A percentile compares a stretch with the other conserved stretches of the same genome.
Evolutionary conservation across 2,797 vertebrate species (phyloP).

Genomic region (Brachymystax lenok): DNA sequence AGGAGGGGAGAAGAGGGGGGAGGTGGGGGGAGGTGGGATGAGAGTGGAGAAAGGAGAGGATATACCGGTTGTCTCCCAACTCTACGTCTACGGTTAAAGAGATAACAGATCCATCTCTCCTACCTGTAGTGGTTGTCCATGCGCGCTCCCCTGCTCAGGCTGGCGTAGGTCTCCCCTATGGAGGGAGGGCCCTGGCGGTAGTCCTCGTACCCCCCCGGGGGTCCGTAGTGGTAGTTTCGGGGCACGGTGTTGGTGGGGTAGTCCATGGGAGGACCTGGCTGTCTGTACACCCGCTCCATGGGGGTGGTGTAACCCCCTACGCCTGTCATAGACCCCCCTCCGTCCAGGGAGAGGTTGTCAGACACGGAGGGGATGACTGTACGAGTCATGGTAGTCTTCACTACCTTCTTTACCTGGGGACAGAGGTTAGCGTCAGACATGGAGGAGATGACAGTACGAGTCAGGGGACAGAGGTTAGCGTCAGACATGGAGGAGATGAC

Average conservation of each 20-base stretch:
- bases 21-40: too few species aligned
- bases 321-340: constrained; percentile 74
- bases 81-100: background rate
- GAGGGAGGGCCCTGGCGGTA: constrained; percentile 74
- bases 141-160: constrained; percentile 85
- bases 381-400: constrained; percentile 90
- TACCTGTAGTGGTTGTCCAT: constrained; percentile 91
- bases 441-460: background rate
- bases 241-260: constrained; percentile 88
- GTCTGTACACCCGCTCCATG: constrained; percentile 84
- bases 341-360: constrained; percentile 87
- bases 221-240: constrained; percentile 92
- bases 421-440: background rate
- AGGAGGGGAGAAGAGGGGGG: too few species aligned
- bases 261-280: constrained; percentile 73
- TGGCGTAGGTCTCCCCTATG: constrained; percentile 78
- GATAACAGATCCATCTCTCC: background rate
- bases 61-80: background rate
- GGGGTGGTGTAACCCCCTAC: constrained; percentile 80
- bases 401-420: constrained; percentile 89
- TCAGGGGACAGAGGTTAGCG: background rate
- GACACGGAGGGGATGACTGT: constrained; percentile 87
- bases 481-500: too few species aligned
- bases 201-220: constrained; percentile 71
- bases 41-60: background rate